These are phyloP conservation scores for Stichodactyla mertensii DNA, from an alignment of 64 coral and sea anemone species.

Conservation along the genomic window DNA sequence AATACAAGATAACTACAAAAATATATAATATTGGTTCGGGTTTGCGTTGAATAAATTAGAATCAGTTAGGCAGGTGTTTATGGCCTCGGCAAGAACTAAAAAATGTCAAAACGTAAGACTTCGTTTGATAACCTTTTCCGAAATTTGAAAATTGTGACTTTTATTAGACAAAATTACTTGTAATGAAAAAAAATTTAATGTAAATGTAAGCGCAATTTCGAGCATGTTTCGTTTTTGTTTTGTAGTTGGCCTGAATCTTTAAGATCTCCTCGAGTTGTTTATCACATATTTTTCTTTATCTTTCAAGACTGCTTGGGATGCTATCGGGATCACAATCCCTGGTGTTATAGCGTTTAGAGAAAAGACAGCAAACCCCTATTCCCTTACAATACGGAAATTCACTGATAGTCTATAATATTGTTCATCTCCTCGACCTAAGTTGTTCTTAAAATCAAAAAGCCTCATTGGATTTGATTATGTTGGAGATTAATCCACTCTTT, in stretches of 20 bases:
- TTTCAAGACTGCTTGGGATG: neutral
- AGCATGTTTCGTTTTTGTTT: neutral
- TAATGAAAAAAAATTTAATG: neutral
- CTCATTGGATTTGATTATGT: neutral
- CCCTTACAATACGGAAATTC: neutral
- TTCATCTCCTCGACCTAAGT: neutral
- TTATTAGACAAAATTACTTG: neutral
- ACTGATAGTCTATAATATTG: neutral
- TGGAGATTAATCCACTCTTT: neutral
- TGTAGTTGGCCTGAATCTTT: neutral
- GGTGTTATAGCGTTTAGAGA: neutral
- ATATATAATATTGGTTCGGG: neutral
- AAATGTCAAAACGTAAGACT: neutral
- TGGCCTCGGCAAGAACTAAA: neutral
- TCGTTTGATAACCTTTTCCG: neutral
- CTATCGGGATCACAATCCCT: neutral
- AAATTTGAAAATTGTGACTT: neutral
- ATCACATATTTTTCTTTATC: neutral
- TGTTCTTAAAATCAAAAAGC: neutral
- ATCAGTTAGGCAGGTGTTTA: neutral
- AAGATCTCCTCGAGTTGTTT: neutral
- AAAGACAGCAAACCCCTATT: neutral
- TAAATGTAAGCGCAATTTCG: neutral
- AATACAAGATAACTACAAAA: neutral
- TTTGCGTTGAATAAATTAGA: neutral